Conservation (phyloP, 2,113 vertebrate species). For the Tauraco erythrolophus region DNA sequence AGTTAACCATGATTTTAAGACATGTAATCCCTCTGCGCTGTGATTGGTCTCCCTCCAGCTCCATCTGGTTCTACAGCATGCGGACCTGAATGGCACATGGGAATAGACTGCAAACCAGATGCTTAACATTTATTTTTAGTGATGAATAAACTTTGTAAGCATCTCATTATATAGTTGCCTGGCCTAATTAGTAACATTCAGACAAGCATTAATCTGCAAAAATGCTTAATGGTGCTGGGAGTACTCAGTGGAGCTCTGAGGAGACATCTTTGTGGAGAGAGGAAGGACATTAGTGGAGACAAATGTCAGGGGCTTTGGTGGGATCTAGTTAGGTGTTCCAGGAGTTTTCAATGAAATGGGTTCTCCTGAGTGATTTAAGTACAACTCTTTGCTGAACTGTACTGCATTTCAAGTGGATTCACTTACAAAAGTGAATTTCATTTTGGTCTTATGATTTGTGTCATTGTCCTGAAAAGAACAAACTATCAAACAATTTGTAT, state of each 20-base stretch:
- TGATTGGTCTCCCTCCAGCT: constrained; percentile 58
- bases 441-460: not conserved
- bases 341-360: not conserved
- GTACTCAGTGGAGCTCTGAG: not conserved
- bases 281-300: not conserved
- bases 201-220: constrained; percentile 50
- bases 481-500: not conserved
- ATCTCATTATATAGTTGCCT: constrained; percentile 64
- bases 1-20: constrained; percentile 59
- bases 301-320: not conserved
- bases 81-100: constrained; percentile 43
- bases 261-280: not conserved
- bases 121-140: constrained; percentile 68
- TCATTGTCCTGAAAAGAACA: not conserved
- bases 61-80: constrained; percentile 44
- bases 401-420: not conserved
- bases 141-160: constrained; percentile 69
- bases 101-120: constrained; percentile 61
- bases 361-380: not conserved
- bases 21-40: not conserved
- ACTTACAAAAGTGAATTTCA: not conserved
- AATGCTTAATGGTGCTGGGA: not conserved
- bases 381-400: not conserved
- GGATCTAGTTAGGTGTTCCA: not conserved
- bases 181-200: constrained; percentile 64